A percentile compares a stretch with the other conserved stretches of the same genome.
These are phyloP conservation scores for Hyposoter didymator DNA, from an alignment of 2,888 invertebrate genomes.

Conservation along the genomic window DNA sequence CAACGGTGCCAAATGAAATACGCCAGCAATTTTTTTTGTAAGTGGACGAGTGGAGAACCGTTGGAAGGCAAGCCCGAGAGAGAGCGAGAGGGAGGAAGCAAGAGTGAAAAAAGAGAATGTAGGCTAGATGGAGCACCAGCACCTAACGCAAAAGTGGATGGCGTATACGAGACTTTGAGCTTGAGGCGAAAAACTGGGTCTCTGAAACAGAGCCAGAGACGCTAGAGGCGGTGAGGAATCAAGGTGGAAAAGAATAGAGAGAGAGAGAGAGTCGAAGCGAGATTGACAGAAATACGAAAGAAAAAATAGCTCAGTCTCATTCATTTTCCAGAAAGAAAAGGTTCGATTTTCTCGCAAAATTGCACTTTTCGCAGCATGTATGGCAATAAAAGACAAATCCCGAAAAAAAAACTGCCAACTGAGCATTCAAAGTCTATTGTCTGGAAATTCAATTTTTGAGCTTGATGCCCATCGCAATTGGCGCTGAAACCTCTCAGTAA, in stretches of 20 bases:
- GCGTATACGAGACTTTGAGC: constrained; percentile 55
- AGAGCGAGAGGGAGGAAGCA: constrained; percentile 48
- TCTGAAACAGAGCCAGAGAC: constrained; percentile 68
- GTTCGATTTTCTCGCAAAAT: constrained; percentile 17
- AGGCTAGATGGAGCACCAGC: constrained; percentile 26
- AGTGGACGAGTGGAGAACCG: constrained; percentile 34
- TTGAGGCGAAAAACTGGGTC: constrained; percentile 67
- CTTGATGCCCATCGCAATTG: not conserved
- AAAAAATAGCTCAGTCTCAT: constrained; percentile 53
- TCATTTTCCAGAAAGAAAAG: constrained; percentile 52
- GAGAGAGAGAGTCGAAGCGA: constrained; percentile 11
- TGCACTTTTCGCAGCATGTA: no score
- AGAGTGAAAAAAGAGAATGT: constrained; percentile 24
- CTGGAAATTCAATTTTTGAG: no score
- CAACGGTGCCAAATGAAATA: constrained; percentile 66
- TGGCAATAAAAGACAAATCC: no score
- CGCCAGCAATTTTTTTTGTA: constrained; percentile 65
- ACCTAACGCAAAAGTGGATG: constrained; percentile 77
- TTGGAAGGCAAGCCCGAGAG: constrained; percentile 42
- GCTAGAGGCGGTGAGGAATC: constrained; percentile 55
- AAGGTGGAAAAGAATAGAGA: constrained; percentile 17
- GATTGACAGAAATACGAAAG: constrained; percentile 37
- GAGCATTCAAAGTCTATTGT: not conserved
- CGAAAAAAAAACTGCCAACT: not conserved
- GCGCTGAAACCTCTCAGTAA: not conserved